A percentile compares a stretch with the other conserved stretches of the same genome.
These are phyloP conservation scores for Osedax fenrisi DNA, from an alignment of 2,888 invertebrate species.

Conservation along the genomic window DNA sequence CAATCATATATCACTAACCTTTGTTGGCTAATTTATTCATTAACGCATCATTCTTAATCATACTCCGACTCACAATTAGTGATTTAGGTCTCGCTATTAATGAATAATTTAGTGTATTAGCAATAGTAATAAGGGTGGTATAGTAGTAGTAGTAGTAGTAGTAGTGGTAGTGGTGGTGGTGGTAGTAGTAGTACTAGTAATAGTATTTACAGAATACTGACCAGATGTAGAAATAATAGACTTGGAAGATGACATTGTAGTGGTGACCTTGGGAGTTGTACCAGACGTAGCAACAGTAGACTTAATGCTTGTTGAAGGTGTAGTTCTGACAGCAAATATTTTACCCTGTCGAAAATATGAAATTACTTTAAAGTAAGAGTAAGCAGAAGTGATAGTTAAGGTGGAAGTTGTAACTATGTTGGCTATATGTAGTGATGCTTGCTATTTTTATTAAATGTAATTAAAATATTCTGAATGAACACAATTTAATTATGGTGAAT, in stretches of 20 bases:
- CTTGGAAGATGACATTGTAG: neutral
- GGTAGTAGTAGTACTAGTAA: no score
- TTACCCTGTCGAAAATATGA: conserved; percentile 35
- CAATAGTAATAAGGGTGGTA: no score
- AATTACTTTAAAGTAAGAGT: no score
- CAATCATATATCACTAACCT: no score
- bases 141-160: no score
- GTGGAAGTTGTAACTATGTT: neutral
- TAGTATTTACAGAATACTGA: no score
- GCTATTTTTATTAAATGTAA: no score
- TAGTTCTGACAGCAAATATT: conserved; percentile 37
- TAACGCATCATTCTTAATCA: neutral
- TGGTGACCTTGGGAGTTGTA: neutral
- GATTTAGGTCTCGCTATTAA: neutral
- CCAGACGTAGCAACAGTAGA: neutral
- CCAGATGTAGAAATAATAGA: neutral
- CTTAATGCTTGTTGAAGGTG: conserved; percentile 12
- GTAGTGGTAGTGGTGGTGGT: no score
- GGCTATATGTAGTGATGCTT: no score
- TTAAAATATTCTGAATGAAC: no score
- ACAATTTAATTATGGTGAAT: no score
- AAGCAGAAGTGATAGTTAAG: neutral
- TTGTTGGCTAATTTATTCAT: neutral
- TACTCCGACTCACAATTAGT: neutral
- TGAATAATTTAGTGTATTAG: no score